Conservation (phyloP, 2,113 vertebrate species). For the Cottus gobio region DNA sequence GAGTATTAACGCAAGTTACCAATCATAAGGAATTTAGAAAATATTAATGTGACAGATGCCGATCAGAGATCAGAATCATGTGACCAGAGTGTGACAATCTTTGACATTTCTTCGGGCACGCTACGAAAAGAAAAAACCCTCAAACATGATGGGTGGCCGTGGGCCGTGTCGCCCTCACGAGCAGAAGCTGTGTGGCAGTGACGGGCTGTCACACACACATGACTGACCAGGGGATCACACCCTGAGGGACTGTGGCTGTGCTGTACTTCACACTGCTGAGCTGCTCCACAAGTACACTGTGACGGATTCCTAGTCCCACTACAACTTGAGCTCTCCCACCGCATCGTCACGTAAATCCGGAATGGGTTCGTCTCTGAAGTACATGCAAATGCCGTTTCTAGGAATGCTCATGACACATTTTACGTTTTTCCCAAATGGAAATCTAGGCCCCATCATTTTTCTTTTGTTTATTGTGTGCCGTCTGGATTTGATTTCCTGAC, state of each 20-base stretch:
- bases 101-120: not conserved
- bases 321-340: not conserved
- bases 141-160: not conserved
- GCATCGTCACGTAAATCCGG: not conserved
- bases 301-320: not conserved
- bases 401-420: not conserved
- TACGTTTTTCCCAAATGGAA: not conserved
- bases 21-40: not conserved
- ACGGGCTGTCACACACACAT: slow-evolving; percentile 10
- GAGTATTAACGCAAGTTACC: not conserved
- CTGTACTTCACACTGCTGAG: not conserved
- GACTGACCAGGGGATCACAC: slow-evolving; percentile 29
- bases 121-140: not conserved
- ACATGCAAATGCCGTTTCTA: not conserved
- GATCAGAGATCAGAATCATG: not conserved
- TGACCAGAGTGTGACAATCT: not conserved
- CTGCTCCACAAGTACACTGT: not conserved
- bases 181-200: not conserved
- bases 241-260: not conserved
- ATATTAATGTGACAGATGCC: not conserved
- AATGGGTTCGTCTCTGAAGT: not conserved
- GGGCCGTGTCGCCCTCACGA: not conserved
- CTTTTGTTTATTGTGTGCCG: slow-evolving; percentile 37
- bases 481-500: slow-evolving; percentile 43
- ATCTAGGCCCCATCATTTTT: not conserved